These are phyloP conservation scores for Tupaia chinensis DNA, from an alignment of 2,113 vertebrate genomes.

Conservation along the genomic window DNA sequence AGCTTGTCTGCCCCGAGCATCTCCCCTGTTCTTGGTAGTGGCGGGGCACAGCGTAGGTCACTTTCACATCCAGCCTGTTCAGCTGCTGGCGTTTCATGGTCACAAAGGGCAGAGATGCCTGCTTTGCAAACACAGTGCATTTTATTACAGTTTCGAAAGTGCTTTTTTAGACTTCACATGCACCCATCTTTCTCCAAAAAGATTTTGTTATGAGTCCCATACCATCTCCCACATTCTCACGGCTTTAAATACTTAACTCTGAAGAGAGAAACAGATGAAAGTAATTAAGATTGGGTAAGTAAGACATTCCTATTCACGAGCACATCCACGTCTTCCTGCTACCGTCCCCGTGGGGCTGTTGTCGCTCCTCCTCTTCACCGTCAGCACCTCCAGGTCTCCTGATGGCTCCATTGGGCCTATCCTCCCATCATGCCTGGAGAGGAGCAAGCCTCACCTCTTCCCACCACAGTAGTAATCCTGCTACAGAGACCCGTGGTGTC, in stretches of 20 bases:
- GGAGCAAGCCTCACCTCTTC: background rate
- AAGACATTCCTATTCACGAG: constrained; percentile 71
- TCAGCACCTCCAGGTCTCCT: background rate
- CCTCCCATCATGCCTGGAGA: background rate
- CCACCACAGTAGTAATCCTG: background rate
- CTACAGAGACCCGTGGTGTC: background rate
- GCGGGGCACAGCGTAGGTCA: background rate
- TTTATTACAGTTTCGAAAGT: constrained; percentile 33
- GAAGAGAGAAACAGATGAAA: constrained; percentile 66
- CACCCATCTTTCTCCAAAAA: background rate
- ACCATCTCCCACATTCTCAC: background rate
- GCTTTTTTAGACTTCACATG: background rate
- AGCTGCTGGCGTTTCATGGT: constrained; percentile 7
- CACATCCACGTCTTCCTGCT: background rate
- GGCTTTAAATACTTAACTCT: constrained; percentile 34
- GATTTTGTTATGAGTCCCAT: constrained; percentile 1
- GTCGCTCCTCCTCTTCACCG: background rate
- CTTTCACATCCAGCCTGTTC: constrained; percentile 27
- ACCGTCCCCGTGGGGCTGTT: background rate
- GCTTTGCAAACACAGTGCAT: background rate
- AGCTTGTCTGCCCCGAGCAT: background rate
- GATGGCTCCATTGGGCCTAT: background rate
- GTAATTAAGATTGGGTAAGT: constrained; percentile 65
- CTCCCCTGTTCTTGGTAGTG: constrained; percentile 12
- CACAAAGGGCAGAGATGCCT: constrained; percentile 1